A percentile compares a stretch with the other conserved stretches of the same genome.
Conservation (phyloP, 2,797 vertebrate genomes). For the Eurystomus glaucurus region DNA sequence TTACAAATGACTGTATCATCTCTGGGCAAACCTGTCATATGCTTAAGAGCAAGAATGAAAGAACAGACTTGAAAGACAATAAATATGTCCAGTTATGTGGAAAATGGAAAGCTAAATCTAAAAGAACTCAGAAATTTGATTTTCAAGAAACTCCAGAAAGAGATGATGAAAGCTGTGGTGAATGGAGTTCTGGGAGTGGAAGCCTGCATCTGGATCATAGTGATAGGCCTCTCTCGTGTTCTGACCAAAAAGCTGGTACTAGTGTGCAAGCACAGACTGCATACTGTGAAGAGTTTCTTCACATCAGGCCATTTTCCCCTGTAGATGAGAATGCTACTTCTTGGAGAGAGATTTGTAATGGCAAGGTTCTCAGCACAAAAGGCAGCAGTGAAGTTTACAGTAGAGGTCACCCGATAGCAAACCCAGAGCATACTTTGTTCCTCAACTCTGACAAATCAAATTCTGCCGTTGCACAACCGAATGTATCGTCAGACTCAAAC, state of each 20-base stretch:
- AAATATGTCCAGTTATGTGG: conserved; percentile 22
- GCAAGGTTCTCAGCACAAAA: background rate
- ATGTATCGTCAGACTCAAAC: background rate
- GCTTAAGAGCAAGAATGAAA: conserved; percentile 69
- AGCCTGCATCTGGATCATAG: conserved; percentile 39
- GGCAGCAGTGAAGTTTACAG: conserved; percentile 1
- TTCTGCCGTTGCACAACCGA: background rate
- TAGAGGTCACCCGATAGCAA: background rate
- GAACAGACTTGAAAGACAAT: conserved; percentile 66
- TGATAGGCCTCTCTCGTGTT: background rate
- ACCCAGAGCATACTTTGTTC: background rate
- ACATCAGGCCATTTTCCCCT: conserved; percentile 14
- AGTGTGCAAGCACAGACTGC: background rate
- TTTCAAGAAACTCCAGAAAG: conserved; percentile 85
- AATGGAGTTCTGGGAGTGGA: conserved; percentile 81
- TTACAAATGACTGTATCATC: background rate
- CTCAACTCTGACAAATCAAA: background rate
- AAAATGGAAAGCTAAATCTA: background rate
- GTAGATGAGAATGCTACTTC: conserved; percentile 10
- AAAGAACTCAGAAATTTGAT: conserved; percentile 42
- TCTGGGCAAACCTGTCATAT: background rate
- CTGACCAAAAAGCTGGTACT: background rate
- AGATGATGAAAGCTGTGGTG: conserved; percentile 78
- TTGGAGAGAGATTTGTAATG: conserved; percentile 13
- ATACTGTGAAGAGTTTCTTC: conserved; percentile 14